A percentile compares a stretch with the other conserved stretches of the same genome.
These are phyloP conservation scores for Isichthys henryi DNA, from an alignment of 2,113 vertebrate species.

Conservation along the genomic window DNA sequence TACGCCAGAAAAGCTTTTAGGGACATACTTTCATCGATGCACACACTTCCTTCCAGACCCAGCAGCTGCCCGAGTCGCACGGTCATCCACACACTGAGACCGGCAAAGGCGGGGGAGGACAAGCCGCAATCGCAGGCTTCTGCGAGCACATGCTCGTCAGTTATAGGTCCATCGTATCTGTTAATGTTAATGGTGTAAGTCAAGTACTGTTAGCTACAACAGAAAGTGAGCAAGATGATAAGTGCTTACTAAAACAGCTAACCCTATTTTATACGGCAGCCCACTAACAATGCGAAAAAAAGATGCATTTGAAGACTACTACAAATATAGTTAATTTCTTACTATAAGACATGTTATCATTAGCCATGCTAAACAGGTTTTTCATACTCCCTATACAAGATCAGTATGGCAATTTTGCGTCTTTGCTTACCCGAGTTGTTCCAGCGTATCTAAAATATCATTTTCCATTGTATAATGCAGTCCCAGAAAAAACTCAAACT, in stretches of 20 bases:
- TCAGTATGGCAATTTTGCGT: not conserved
- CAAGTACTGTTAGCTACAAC: not conserved
- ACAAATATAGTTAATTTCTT: not conserved
- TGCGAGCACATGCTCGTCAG: constrained; percentile 70
- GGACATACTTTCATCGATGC: constrained; percentile 51
- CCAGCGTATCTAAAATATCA: constrained; percentile 55
- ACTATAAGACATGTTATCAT: not conserved
- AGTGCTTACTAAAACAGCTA: not conserved
- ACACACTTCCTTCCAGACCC: constrained; percentile 73
- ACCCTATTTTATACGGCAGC: not conserved
- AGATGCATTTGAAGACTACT: not conserved
- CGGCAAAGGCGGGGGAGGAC: constrained; percentile 71
- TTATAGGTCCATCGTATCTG: constrained; percentile 79
- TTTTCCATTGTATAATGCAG: constrained; percentile 43
- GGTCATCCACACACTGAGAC: constrained; percentile 78
- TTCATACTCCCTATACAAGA: not conserved
- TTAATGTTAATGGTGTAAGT: not conserved
- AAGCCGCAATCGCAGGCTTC: constrained; percentile 72
- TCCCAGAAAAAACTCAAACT: not conserved
- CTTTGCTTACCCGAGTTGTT: constrained; percentile 55
- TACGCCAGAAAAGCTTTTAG: not conserved
- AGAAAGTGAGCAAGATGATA: not conserved
- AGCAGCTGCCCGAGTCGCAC: constrained; percentile 69
- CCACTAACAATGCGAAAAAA: not conserved
- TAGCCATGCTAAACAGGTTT: not conserved